These are phyloP conservation scores for Dicerorhinus sumatrensis DNA, from an alignment of 2,113 vertebrate species.

Conservation along the genomic window DNA sequence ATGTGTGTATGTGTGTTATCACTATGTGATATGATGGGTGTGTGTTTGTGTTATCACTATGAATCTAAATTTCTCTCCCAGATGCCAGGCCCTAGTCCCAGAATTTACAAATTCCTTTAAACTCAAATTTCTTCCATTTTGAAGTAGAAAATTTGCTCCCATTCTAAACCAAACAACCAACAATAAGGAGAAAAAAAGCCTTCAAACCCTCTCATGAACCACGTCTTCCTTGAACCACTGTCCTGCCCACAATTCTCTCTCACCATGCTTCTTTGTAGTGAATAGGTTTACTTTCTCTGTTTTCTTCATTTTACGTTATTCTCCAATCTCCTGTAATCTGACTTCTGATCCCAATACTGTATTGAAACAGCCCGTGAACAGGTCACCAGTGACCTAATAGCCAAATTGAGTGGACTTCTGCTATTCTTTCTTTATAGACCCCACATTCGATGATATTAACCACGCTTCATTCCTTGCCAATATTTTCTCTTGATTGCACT, in stretches of 20 bases:
- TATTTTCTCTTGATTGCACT: background rate
- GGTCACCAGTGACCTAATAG: background rate
- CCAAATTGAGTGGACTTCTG: background rate
- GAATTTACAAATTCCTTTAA: slow-evolving; percentile 33
- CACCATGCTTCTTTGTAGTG: background rate
- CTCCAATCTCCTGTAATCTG: background rate
- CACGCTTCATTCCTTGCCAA: background rate
- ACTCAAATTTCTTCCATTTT: background rate
- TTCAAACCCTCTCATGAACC: background rate
- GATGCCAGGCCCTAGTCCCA: background rate
- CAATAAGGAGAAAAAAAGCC: background rate
- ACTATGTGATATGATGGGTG: background rate
- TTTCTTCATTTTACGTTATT: background rate
- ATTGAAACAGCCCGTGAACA: background rate
- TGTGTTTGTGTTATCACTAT: background rate
- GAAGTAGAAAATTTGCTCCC: background rate
- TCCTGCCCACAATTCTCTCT: background rate
- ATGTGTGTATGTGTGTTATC: background rate
- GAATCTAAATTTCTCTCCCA: background rate
- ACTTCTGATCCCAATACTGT: background rate
- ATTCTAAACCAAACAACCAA: background rate
- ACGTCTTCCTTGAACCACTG: background rate
- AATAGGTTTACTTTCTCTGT: background rate
- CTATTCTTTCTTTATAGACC: background rate
- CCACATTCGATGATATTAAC: background rate